Evolutionary conservation across 1,140 invertebrate species (phyloP).

Genomic region (Armadillidium nasatum): DNA sequence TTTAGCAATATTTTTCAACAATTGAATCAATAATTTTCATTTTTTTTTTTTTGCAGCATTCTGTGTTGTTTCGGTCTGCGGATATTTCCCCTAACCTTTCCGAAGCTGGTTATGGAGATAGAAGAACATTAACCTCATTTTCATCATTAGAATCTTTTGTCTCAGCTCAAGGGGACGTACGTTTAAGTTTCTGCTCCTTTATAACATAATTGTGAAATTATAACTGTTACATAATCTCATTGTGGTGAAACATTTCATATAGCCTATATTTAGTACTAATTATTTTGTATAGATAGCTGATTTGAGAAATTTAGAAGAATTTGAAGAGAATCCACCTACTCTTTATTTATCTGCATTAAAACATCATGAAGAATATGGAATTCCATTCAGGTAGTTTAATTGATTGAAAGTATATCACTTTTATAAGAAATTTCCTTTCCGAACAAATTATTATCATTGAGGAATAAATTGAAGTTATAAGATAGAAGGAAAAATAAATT

Average conservation of each 20-base stretch:
- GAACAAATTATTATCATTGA: too few relatives aligned
- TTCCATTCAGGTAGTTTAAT: slow-evolving; percentile 63
- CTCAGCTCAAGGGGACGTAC: slow-evolving; percentile 82
- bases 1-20: not conserved
- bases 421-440: too few relatives aligned
- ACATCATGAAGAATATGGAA: slow-evolving; percentile 68
- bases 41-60: slow-evolving; percentile 54
- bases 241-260: too few relatives aligned
- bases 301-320: slow-evolving; percentile 80
- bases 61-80: slow-evolving; percentile 71
- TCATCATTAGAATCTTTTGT: slow-evolving; percentile 89
- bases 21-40: not conserved
- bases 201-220: too few relatives aligned
- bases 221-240: too few relatives aligned
- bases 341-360: slow-evolving; percentile 75
- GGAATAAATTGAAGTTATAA: not conserved
- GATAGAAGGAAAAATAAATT: not conserved
- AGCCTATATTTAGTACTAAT: too few relatives aligned
- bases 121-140: slow-evolving; percentile 49
- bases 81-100: slow-evolving; percentile 52
- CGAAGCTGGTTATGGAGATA: slow-evolving; percentile 34
- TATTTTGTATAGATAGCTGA: slow-evolving; percentile 69
- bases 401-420: not conserved
- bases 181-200: slow-evolving; percentile 23
- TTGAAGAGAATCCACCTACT: slow-evolving; percentile 70